phyloP scores from a whole-genome alignment of 2,113 vertebrate genomes.

The Baryphthengus martii region DNA sequence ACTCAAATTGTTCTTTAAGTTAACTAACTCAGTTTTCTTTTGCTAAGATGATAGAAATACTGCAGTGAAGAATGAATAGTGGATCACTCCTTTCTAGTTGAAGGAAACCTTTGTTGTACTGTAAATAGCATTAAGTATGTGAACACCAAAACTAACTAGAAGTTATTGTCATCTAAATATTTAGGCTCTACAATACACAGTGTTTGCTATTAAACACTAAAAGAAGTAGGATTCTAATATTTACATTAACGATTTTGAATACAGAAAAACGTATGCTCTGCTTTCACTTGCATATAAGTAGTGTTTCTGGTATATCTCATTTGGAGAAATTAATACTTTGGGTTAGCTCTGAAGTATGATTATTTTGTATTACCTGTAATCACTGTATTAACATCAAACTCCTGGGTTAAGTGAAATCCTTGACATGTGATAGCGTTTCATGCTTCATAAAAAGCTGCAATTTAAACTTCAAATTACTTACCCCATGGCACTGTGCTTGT shows the following conservation, averaged over 20 bases:
- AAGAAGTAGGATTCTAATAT: constrained; percentile 42
- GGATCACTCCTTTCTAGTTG: constrained; percentile 32
- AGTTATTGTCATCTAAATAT: constrained; percentile 47
- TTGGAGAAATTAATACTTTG: constrained; percentile 39
- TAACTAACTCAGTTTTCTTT: constrained; percentile 26
- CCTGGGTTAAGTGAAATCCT: constrained; percentile 55
- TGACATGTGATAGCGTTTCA: constrained; percentile 21
- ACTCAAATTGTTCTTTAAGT: constrained; percentile 13
- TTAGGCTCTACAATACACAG: constrained; percentile 35
- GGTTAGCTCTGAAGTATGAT: constrained; percentile 34
- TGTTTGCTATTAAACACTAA: constrained; percentile 46
- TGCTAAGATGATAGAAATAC: constrained; percentile 30
- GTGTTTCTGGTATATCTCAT: constrained; percentile 35
- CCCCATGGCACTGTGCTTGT: constrained; percentile 53
- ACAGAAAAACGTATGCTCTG: constrained; percentile 35
- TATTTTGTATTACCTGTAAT: constrained; percentile 39
- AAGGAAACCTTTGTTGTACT: constrained; percentile 53
- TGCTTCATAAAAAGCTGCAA: constrained; percentile 38
- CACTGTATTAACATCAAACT: constrained; percentile 38
- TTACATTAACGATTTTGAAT: constrained; percentile 31
- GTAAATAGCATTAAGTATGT: constrained; percentile 55
- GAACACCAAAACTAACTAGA: constrained; percentile 58
- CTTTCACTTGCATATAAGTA: constrained; percentile 48
- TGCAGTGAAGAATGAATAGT: constrained; percentile 35
- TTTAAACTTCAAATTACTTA: constrained; percentile 20